Base-by-base conservation (phyloP, 2,113 vertebrate species). In the Oostethus manadensis region DNA sequence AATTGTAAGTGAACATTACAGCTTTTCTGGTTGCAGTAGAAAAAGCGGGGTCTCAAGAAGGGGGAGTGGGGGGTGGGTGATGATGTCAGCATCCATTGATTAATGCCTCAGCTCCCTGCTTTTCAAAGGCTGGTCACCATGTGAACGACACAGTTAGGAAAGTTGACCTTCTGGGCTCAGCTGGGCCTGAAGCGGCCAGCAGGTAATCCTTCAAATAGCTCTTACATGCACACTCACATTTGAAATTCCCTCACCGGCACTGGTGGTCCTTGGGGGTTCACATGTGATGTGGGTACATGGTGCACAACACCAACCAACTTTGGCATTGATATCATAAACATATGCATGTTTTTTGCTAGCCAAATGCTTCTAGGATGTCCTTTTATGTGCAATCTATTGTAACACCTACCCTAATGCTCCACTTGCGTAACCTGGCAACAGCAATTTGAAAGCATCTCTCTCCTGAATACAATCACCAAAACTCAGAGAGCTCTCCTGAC, bases 401-500 rank as follows among this genome's bases (percentile, higher is more conserved):
- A 80, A 77, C 73, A 68, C 71, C 74, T 86, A 80, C 78, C 72
- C 78, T 15, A 78, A 60, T 68, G 79, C 78, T 86, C 86, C 84
- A 85, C 84, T 84, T 87, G 71, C 59, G 88, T 88, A 82, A 80
- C 88, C 76, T 83, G 82, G 87, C 87, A 90, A 90, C 86, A 18
- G 68, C 80, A 61, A 76, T 86, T 76, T 88, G 70, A 88, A 88
- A 80, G 87, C 78, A 68, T 75, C 71, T 78, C 84, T 87, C 78
- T 84, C 81, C 66, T 86, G 68, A 87, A 72, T 66, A 53, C 80
- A 86, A 88, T 88, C 88, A 86, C 72, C 73, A 82, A 74, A 88
- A 87, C 81, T 88, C 84, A 82, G 75, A 82, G 83, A 84, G 78
- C 78, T 72, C 79, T 83, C 79, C 72, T 79, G 76, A 84, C 84